Evolutionary conservation across 2,797 vertebrate species (phyloP), one percentile per base, ranked within the genome.

Genomic region (Manis pentadactyla): DNA sequence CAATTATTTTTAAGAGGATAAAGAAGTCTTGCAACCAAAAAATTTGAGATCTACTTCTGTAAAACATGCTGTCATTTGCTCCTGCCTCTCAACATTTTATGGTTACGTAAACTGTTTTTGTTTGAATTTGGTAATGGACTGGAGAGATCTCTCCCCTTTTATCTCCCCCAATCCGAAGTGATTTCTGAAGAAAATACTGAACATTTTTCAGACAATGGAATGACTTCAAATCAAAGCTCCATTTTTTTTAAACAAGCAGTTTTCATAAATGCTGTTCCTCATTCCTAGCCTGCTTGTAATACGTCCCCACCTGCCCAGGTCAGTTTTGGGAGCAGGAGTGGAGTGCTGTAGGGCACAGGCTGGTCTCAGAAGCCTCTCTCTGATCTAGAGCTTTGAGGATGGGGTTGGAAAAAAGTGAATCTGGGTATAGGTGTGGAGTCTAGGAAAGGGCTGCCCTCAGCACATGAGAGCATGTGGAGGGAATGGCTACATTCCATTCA

Each of bases 181-280:
- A 90, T 94, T 79, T 93, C 59, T 74, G 13, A 63, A 93, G 66
- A 79, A 85, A 75, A 92, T 23, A 49, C 15, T 63, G n/a, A 93
- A 64, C 5, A 5, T 27, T 74, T 92, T 90, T 91, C 42, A 74
- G 63, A 57, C 27, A 71, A 55, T 46, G 17, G 17, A 46, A 63
- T 86, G 63, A 53, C 21, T 57, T 94, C 42, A 64, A 75, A 79
- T 66, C 49, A 55, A 69, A 90, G 12, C 9, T 93, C 75, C 39
- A 37, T 5, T 55, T 83, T 46, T 46, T 46, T 64, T 39, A 94
- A 75, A 21, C 37, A 68, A 87, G 37, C 21, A 15, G 8, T 63
- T 63, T 31, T 14, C 23, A n/a, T 19, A 49, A 25, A 17, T 15
- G n/a, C 8, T 21, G 0, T 9, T 95, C 81, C 57, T 64, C 4